Evolutionary conservation across 2,113 vertebrate genomes (phyloP), one percentile per base, ranked within the genome.

Genomic region (Phycodurus eques): DNA sequence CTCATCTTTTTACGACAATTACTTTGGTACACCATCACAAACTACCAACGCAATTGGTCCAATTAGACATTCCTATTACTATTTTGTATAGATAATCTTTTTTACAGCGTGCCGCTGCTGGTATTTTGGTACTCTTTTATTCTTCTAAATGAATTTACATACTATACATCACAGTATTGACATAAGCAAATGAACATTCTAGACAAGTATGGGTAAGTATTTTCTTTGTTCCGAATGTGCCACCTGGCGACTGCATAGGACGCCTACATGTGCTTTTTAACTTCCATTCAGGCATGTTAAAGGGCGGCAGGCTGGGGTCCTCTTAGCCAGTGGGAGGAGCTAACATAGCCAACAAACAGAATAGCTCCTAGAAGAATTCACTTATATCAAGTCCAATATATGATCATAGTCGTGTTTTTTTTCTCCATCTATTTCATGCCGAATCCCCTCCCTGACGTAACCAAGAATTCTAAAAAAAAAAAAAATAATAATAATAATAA

Each of bases 281-380:
- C 6, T 68, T 87, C 87, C 72, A 74, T 42, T 47, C 89, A 90
- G 91, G 91, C 91, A 84, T 57, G 7, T 73, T 15, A 14, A n/a
- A 56, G 51, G 9, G 33, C 46, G 31, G 3, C 8, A 7, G 12
- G 14, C 13, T 7, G 42, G 82, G 89, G 89, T 89, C 90, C 80
- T 86, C 22, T 1, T 6, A 56, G 27, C 15, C 19, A 15, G 11
- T 44, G 22, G 20, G 39, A 31, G 54, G 59, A 65, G 67, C 39
- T 31, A 57, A 53, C n/a, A 63, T 22, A 33, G 3, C 11, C 13
- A 22, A 44, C 35, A 8, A 19, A 56, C 11, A 11, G 3, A n/a
- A 54, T 39, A 5, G 3, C 20, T 44, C 22, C 19, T 14, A n/a
- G 12, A 22, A 42, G 11, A 20, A 14, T 39, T 69, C 7, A 19